Conservation (phyloP, 2,888 invertebrate species). For the Tricholauxania praeusta region DNA sequence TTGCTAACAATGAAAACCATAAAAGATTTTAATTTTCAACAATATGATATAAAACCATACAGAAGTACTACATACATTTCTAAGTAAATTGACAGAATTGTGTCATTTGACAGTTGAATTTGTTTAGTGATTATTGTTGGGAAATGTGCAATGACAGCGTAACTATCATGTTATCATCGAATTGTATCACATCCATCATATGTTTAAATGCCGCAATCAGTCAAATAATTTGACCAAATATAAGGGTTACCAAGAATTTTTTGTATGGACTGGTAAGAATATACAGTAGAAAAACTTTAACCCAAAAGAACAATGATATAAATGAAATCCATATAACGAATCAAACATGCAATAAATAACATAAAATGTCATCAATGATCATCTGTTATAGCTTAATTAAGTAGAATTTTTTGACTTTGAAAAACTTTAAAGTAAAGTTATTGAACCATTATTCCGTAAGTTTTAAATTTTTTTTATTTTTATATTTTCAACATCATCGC, state of each 20-base stretch:
- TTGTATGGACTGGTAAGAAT: not conserved
- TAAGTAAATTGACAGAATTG: no score
- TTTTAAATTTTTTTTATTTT: not conserved
- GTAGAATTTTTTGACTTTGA: not conserved
- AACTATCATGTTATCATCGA: no score
- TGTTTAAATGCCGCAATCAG: constrained; percentile 24
- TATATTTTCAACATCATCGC: not conserved
- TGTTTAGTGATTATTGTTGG: no score
- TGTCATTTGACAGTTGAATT: no score
- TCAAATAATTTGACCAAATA: constrained; percentile 23
- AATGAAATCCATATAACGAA: not conserved
- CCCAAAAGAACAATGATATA: not conserved
- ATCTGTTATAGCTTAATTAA: constrained; percentile 25
- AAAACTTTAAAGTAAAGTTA: not conserved
- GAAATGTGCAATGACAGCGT: no score
- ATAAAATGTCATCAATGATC: constrained; percentile 25
- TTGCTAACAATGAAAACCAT: no score
- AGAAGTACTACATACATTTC: no score
- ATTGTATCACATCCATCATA: constrained; percentile 22
- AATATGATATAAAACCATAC: no score
- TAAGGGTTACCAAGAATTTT: constrained; percentile 2
- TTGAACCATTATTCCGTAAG: not conserved
- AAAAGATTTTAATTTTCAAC: no score
- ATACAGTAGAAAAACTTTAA: not conserved
- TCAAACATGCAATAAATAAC: constrained; percentile 18